A percentile compares a stretch with the other conserved stretches of the same genome.
These are phyloP conservation scores for Drosophila hydei DNA, from an alignment of 1,140 invertebrate species.

Conservation along the genomic window DNA sequence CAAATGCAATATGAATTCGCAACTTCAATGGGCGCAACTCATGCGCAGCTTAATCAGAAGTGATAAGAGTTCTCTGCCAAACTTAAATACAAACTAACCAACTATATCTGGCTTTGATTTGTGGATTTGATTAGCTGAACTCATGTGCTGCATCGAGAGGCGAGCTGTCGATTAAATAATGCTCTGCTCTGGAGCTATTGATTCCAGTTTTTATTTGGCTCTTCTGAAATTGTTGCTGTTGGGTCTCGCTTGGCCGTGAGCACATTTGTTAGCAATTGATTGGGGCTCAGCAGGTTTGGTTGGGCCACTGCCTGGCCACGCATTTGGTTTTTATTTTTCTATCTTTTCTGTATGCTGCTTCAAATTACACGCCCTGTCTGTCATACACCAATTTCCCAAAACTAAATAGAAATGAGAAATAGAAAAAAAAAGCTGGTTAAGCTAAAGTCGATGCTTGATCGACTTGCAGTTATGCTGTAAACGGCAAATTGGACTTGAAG, in stretches of 20 bases:
- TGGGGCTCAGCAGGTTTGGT: slow-evolving; percentile 24
- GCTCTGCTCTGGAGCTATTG: slow-evolving; percentile 7
- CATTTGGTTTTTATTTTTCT: background rate
- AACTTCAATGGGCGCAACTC: no score
- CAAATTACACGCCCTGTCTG: slow-evolving; percentile 74
- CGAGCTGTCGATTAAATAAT: slow-evolving; percentile 33
- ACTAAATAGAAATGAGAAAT: slow-evolving; percentile 20
- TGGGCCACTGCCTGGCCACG: background rate
- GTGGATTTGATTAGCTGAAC: no score
- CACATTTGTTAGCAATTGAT: slow-evolving; percentile 30
- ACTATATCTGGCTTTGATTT: no score
- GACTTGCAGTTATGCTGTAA: slow-evolving; percentile 6
- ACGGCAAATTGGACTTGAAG: no score
- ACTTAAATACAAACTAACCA: no score
- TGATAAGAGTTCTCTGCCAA: no score
- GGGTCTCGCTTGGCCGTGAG: slow-evolving; percentile 19
- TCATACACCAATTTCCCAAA: slow-evolving; percentile 32
- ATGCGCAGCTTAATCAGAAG: no score
- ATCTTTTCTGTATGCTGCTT: slow-evolving; percentile 20
- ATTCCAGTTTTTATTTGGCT: background rate
- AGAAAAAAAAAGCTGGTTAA: background rate
- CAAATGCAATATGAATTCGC: no score
- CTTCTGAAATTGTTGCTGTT: slow-evolving; percentile 17
- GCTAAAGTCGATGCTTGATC: background rate
- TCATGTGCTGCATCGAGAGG: no score